Conservation (phyloP, 35 echinoderm and acorn worm genomes). For the Stichopus chloronotus region DNA sequence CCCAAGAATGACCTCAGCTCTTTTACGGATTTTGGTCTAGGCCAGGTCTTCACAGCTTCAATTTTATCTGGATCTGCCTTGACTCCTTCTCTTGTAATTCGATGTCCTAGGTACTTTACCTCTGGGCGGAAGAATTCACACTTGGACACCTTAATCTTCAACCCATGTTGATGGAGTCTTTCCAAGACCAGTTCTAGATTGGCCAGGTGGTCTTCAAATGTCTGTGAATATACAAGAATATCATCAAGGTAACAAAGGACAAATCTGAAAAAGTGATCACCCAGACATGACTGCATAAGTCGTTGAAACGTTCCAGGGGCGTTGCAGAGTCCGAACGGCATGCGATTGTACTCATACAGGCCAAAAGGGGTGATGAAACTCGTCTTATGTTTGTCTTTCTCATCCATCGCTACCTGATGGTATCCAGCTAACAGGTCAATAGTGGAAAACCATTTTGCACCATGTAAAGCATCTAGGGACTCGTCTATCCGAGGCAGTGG, state of each 20-base stretch:
- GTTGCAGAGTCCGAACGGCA: slow-evolving; percentile 54
- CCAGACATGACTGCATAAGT: slow-evolving; percentile 70
- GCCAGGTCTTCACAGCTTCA: slow-evolving; percentile 32
- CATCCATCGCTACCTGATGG: slow-evolving; percentile 31
- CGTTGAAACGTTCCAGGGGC: slow-evolving; percentile 71
- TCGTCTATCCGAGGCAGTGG: slow-evolving; percentile 70
- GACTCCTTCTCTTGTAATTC: slow-evolving; percentile 8
- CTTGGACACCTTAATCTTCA: slow-evolving; percentile 54
- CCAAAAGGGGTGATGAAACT: slow-evolving; percentile 30
- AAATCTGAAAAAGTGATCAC: slow-evolving; percentile 60
- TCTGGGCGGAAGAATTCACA: slow-evolving; percentile 35
- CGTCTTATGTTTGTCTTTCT: slow-evolving; percentile 27
- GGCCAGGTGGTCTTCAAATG: slow-evolving; percentile 58
- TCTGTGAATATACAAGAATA: slow-evolving; percentile 63
- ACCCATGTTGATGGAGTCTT: too few relatives aligned
- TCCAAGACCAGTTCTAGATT: too few relatives aligned
- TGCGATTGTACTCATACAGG: slow-evolving; percentile 20
- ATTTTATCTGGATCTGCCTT: slow-evolving; percentile 47
- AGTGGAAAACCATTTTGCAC: slow-evolving; percentile 47
- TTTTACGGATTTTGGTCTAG: slow-evolving; percentile 7
- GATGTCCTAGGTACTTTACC: slow-evolving; percentile 49
- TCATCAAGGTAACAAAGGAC: slow-evolving; percentile 73
- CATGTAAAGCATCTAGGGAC: slow-evolving; percentile 53
- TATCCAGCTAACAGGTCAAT: slow-evolving; percentile 20
- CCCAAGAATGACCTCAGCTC: slow-evolving; percentile 38